These are phyloP conservation scores for Craterocephalus amniculus DNA, from an alignment of 2,797 vertebrate genomes.

Conservation along the genomic window DNA sequence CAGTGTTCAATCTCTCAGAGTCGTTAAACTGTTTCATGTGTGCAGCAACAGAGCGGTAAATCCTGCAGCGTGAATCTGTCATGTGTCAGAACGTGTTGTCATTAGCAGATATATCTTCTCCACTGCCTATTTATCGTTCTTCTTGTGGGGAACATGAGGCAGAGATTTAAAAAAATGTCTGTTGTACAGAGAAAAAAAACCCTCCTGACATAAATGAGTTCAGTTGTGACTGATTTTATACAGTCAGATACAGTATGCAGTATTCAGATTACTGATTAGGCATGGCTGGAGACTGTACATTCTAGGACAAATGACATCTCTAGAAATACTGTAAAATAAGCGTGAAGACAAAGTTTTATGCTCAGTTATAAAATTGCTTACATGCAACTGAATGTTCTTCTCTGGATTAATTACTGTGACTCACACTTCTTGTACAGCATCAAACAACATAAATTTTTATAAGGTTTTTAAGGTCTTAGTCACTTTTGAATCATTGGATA, in stretches of 20 bases:
- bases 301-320: conserved; percentile 11
- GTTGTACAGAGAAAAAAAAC: conserved; percentile 17
- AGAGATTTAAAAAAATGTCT: conserved; percentile 42
- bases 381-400: conserved; percentile 17
- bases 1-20: conserved; percentile 60
- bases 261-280: conserved; percentile 31
- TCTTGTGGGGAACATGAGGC: conserved; percentile 35
- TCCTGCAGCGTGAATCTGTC: conserved; percentile 66
- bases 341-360: conserved; percentile 24
- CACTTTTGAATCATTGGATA: conserved; percentile 2
- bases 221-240: conserved; percentile 26
- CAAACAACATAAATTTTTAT: not conserved
- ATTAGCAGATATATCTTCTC: conserved; percentile 55
- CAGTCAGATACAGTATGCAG: conserved; percentile 20
- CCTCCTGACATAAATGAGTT: conserved; percentile 23
- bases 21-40: conserved; percentile 65
- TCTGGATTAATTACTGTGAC: conserved; percentile 5
- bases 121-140: conserved; percentile 21
- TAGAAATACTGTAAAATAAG: conserved; percentile 6
- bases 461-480: not conserved
- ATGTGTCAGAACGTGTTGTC: conserved; percentile 57
- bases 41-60: conserved; percentile 56
- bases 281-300: conserved; percentile 34
- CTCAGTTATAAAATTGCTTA: conserved; percentile 55
- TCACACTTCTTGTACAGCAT: not conserved